phyloP scores from a whole-genome alignment of 2,888 invertebrate genomes.

The Zhengitettix transpicula region DNA sequence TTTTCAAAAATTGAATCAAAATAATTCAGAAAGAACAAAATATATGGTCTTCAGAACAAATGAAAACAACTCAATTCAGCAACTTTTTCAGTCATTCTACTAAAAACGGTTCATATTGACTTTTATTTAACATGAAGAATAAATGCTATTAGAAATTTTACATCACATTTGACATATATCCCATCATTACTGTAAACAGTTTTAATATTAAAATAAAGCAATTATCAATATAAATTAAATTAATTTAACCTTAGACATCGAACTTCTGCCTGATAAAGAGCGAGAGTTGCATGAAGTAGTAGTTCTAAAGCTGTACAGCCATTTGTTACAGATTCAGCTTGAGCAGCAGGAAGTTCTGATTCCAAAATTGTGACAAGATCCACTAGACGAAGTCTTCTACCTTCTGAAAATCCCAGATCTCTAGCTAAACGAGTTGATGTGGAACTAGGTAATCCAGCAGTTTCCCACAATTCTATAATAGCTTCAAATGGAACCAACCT shows the following conservation, averaged over 20 bases:
- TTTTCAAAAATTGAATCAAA: no score
- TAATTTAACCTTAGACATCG: conserved; percentile 34
- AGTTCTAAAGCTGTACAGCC: conserved; percentile 26
- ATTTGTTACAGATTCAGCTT: conserved; percentile 22
- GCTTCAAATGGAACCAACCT: conserved; percentile 24
- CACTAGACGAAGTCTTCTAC: conserved; percentile 38
- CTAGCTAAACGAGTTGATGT: conserved; percentile 41
- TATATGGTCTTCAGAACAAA: no score
- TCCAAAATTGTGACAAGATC: conserved; percentile 52
- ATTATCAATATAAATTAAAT: no score
- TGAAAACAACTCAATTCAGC: no score
- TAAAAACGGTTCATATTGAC: no score
- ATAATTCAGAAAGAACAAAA: no score
- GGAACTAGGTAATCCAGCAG: conserved; percentile 41
- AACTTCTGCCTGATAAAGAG: conserved; percentile 50
- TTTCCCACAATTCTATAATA: conserved; percentile 56
- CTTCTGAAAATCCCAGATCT: conserved; percentile 46
- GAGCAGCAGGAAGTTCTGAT: conserved; percentile 38
- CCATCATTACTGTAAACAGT: no score
- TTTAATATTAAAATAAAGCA: no score
- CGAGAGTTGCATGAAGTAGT: conserved; percentile 45
- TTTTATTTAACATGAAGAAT: no score
- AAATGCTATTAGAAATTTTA: no score
- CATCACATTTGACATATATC: no score
- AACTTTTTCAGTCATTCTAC: no score